Conservation (phyloP, 2,797 vertebrate species). For the Lutjanus argentimaculatus region DNA sequence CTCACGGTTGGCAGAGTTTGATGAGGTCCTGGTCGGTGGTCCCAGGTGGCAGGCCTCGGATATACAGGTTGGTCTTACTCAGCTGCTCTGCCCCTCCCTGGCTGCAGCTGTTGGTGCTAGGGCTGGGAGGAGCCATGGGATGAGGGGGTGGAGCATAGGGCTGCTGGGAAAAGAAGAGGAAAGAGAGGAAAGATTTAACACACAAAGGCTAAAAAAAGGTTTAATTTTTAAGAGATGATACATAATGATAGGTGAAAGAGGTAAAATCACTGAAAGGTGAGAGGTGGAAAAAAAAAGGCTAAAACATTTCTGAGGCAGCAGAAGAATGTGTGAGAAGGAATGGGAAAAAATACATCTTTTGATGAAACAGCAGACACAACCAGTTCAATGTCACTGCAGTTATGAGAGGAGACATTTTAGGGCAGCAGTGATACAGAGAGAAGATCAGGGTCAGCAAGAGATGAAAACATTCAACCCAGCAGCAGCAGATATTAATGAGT, state of each 20-base stretch:
- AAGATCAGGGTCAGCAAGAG: conserved; percentile 42
- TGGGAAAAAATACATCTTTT: conserved; percentile 1
- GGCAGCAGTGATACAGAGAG: conserved; percentile 23
- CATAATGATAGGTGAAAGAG: background rate
- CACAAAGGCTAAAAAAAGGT: background rate
- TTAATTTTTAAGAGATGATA: background rate
- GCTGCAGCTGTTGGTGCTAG: conserved; percentile 97
- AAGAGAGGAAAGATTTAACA: conserved; percentile 11
- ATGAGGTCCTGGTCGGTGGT: conserved; percentile 99
- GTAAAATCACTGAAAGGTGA: background rate
- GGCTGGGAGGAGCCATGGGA: conserved; percentile 99
- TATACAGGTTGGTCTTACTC: conserved; percentile 99
- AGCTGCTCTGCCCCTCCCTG: conserved; percentile 94
- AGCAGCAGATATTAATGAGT: conserved; percentile 33
- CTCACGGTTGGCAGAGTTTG: conserved; percentile 99
- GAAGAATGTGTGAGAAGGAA: conserved; percentile 13
- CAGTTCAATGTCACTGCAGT: conserved; percentile 27
- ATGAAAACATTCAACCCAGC: conserved; percentile 32
- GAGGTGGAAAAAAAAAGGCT: background rate
- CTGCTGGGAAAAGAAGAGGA: conserved; percentile 87
- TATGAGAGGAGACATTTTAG: conserved; percentile 26
- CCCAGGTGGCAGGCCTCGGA: conserved; percentile 96
- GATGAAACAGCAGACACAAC: background rate
- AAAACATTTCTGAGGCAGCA: background rate
- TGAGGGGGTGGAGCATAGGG: conserved; percentile 98